phyloP scores from a whole-genome alignment of 2,113 vertebrate genomes.

The Syngnathus floridae region DNA sequence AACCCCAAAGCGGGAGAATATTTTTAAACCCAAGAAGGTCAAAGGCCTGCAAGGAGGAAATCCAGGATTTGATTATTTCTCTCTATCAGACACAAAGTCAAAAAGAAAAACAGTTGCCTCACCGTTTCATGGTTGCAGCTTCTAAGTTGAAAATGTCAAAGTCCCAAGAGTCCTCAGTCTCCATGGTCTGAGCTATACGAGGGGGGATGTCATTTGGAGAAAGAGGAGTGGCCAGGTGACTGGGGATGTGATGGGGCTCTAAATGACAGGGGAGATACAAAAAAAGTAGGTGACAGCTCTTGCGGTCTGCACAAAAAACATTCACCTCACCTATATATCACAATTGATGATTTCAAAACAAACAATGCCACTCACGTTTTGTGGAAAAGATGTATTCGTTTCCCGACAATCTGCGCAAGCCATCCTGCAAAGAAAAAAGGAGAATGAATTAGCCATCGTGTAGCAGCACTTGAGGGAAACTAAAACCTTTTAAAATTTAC shows the following conservation, averaged over 20 bases:
- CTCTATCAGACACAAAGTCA: neutral
- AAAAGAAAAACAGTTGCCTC: constrained; percentile 20
- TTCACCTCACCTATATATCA: too few relatives aligned
- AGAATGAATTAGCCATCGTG: neutral
- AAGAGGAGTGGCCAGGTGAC: constrained; percentile 72
- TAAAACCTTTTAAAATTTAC: neutral
- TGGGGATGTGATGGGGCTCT: constrained; percentile 80
- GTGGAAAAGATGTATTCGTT: constrained; percentile 86
- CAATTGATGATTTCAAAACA: neutral
- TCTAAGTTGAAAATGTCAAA: constrained; percentile 94
- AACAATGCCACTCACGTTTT: constrained; percentile 79
- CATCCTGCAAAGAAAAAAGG: constrained; percentile 73
- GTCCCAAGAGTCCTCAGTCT: constrained; percentile 90
- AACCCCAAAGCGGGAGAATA: constrained; percentile 88
- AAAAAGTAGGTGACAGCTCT: neutral
- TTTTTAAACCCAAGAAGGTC: constrained; percentile 89
- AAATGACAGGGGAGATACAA: constrained; percentile 10
- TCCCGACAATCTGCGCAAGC: constrained; percentile 87
- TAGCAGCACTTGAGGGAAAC: neutral
- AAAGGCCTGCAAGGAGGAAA: constrained; percentile 76
- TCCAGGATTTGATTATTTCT: constrained; percentile 29
- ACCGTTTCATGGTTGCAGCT: constrained; percentile 88
- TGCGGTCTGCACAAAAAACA: neutral
- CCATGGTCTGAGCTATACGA: constrained; percentile 85
- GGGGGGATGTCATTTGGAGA: constrained; percentile 85